Base-by-base conservation (phyloP, 1,140 invertebrate genomes). In the Cotesia chilonis region DNA sequence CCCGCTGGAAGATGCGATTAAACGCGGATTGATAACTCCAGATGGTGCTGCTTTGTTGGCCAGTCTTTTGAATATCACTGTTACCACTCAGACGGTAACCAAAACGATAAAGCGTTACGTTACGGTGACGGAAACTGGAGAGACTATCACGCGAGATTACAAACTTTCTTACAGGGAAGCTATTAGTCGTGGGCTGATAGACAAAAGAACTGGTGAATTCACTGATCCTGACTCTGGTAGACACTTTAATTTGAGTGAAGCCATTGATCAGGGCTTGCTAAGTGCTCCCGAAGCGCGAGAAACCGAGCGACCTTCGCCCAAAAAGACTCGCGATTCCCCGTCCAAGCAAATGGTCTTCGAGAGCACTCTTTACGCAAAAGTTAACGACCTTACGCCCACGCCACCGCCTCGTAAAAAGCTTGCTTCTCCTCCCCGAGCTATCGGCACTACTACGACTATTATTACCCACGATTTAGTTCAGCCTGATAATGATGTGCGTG, bases 21-120 rank as follows among this genome's bases (percentile, higher is more conserved):
- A 94, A 82, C 90, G 92, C 52, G 92, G 93, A 80, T 88, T 96
- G 66, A 94, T 97, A 10, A 93, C 94, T 6, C 90, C 92, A 2
- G 93, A 96, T 83, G 95, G 96, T 65, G 95, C 94, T 57, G 91
- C 94, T 71, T 88, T 95, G 68, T 86, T 97, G 55, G 93, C 94
- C 82, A 93, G 93, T 79, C 85, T 96, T 66, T 84, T 96, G 61
- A 94, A 94, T 82, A 93, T 97, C 70, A 94, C 94, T 10, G 89
- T 96, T 7, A 95, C 94, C 3, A 92, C 94, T 4, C 93, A 95
- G 77, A 94, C 94, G 1, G 92, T 95, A 4, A 95, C 93, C 3
- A 93, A 93, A 85, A 92, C 93, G 41, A 90, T 94, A 9, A 94
- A 92, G 84, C 88, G 90, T n/a, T 94, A 93, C 83, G 91, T 93